phyloP scores from a whole-genome alignment of 2,797 vertebrate species.

The Hirundo rustica region DNA sequence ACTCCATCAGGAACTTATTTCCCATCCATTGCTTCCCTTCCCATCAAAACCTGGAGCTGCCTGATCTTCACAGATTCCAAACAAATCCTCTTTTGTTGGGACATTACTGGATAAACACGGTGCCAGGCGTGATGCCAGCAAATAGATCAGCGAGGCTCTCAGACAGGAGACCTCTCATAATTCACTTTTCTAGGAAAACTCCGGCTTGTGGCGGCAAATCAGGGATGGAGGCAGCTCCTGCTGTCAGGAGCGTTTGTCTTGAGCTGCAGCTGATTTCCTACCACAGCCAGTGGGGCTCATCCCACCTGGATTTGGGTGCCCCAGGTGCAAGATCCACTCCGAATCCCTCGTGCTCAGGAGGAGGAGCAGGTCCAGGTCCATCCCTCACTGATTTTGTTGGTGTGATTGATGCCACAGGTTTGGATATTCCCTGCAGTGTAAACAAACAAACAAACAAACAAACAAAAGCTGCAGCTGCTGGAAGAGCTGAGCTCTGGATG shows the following conservation, averaged over 20 bases:
- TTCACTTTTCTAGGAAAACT: neutral
- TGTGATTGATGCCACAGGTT: neutral
- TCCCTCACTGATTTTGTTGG: neutral
- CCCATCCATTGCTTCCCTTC: neutral
- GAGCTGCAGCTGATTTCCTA: neutral
- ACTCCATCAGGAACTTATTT: neutral
- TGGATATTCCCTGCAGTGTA: neutral
- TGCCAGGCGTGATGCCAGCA: neutral
- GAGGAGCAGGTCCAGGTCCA: neutral
- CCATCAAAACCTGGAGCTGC: neutral
- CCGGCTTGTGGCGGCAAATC: neutral
- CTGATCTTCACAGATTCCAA: neutral
- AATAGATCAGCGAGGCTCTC: neutral
- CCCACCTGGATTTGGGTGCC: neutral
- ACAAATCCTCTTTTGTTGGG: neutral
- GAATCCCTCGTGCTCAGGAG: neutral
- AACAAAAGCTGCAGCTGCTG: neutral
- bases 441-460: neutral
- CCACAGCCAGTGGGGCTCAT: rapidly evolving
- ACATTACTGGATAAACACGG: neutral
- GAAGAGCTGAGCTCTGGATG: neutral
- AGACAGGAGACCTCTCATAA: neutral
- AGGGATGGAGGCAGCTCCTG: neutral
- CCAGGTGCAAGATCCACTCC: rapidly evolving
- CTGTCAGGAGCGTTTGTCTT: neutral